Base-by-base conservation (phyloP, 2,797 vertebrate genomes). In the Podarcis lilfordi region DNA sequence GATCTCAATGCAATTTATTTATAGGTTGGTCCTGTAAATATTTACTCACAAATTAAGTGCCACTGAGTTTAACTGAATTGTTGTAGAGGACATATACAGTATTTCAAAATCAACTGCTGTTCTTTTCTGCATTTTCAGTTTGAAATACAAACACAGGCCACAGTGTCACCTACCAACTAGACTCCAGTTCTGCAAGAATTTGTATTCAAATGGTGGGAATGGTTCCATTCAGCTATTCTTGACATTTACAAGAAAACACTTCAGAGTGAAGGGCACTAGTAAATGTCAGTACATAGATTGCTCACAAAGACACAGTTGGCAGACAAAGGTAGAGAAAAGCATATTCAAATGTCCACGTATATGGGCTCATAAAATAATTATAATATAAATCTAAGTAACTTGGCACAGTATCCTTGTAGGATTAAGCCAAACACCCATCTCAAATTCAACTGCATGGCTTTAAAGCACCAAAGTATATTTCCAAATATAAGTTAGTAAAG, bases 201-300 rank as follows among this genome's bases (percentile, higher is more conserved):
- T 43, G 82, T 17, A 84, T 21, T 83, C 74, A 81, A 23, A 89
- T 0, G 10, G 4, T 10, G 68, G 68, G 86, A 91, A 87, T 13
- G 25, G 0, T 69, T 89, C 91, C 19, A 80, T 59, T 92, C 37
- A 79, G 66, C 2, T 78, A 89, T 27, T 79, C 80, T 27, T 85
- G 64, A 86, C 76, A 89, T 89, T 85, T 80, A 86, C 74, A 88
- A 35, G 59, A 8, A 88, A 90, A 10, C 91, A 90, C 80, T 90
- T 91, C 88, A 86, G 23, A 88, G 43, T 89, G 76, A 8, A 89
- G 21, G 87, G 61, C 4, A 88, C 84, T 77, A 32, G 80, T 86
- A 91, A 88, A 87, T 77, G 88, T 32, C 61, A 92, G 4, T 43
- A 89, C 2, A 84, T 79, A 91, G 89, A 82, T 17, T 43, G 23